Conservation (phyloP, 53 echinoderm and acorn worm species). For the Paracentrotus lividus region DNA sequence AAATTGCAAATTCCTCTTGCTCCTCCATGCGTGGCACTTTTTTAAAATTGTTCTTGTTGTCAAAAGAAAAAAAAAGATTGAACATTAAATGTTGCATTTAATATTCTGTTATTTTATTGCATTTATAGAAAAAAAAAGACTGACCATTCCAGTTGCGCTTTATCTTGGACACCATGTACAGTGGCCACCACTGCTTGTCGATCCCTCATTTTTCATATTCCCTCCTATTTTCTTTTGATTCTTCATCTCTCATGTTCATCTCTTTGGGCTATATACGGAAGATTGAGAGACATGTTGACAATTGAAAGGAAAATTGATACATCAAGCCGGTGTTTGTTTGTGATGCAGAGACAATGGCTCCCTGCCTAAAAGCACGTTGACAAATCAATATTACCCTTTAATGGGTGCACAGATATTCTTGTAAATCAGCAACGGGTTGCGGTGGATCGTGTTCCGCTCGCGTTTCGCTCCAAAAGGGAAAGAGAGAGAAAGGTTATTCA, state of each 20-base stretch:
- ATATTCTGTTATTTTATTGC: too few relatives aligned
- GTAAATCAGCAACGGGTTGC: constrained; percentile 63
- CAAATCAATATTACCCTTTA: constrained; percentile 62
- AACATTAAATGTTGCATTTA: too few relatives aligned
- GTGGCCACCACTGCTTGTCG: background rate
- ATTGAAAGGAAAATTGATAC: constrained; percentile 51
- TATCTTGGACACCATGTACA: background rate
- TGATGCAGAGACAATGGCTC: background rate
- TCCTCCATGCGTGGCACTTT: too few relatives aligned
- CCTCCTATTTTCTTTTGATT: background rate
- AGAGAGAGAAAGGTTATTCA: constrained; percentile 47
- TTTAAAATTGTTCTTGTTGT: too few relatives aligned
- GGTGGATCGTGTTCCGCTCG: constrained; percentile 29
- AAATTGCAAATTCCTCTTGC: too few relatives aligned
- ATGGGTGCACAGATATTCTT: constrained; percentile 66
- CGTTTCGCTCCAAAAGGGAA: constrained; percentile 7
- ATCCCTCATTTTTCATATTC: background rate
- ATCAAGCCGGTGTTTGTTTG: constrained; percentile 29
- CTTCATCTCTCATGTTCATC: background rate
- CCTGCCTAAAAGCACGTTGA: constrained; percentile 44
- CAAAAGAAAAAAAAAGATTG: too few relatives aligned
- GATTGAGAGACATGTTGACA: constrained; percentile 12
- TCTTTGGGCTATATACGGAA: background rate
- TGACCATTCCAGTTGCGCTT: too few relatives aligned
- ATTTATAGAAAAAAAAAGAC: too few relatives aligned